These are phyloP conservation scores for Camptogramma bilineatum DNA, from an alignment of 2,888 invertebrate species.

Conservation along the genomic window DNA sequence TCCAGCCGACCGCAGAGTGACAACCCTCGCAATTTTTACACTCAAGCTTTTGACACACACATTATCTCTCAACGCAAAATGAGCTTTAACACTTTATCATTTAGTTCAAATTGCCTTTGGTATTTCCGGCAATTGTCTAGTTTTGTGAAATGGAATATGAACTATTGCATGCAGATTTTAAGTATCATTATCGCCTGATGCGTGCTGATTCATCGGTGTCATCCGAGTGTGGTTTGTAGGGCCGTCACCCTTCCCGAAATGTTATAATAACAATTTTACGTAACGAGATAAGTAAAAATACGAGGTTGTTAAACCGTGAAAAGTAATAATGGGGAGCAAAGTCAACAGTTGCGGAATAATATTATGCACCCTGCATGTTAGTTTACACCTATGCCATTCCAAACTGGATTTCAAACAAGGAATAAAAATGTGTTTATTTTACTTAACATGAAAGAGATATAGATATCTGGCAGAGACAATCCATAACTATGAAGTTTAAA, in stretches of 20 bases:
- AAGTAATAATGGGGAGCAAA: slow-evolving; percentile 82
- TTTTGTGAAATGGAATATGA: slow-evolving; percentile 7
- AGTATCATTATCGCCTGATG: slow-evolving; percentile 16
- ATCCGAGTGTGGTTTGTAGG: slow-evolving; percentile 43
- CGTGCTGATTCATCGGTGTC: slow-evolving; percentile 6
- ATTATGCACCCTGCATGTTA: slow-evolving; percentile 68
- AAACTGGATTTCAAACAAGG: slow-evolving; percentile 7
- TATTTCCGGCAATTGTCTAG: neutral
- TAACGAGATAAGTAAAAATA: slow-evolving; percentile 83
- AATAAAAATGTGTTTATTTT: neutral
- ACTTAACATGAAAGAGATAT: neutral
- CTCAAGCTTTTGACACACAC: slow-evolving; percentile 6
- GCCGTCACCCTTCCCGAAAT: slow-evolving; percentile 69
- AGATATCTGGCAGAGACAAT: neutral
- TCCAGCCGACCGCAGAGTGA: slow-evolving; percentile 45
- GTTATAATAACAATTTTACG: slow-evolving; percentile 77
- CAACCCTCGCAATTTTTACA: slow-evolving; percentile 34
- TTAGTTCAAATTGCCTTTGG: slow-evolving; percentile 5
- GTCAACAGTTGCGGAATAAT: slow-evolving; percentile 76
- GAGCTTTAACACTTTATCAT: slow-evolving; percentile 4
- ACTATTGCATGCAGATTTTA: slow-evolving; percentile 5
- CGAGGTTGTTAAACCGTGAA: slow-evolving; percentile 85
- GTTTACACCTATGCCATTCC: slow-evolving; percentile 29
- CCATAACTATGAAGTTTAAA: neutral
- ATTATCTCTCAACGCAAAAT: slow-evolving; percentile 6